A percentile compares a stretch with the other conserved stretches of the same genome.
These are phyloP conservation scores for Ferdinandea cuprea DNA, from an alignment of 2,888 invertebrate genomes.

Conservation along the genomic window DNA sequence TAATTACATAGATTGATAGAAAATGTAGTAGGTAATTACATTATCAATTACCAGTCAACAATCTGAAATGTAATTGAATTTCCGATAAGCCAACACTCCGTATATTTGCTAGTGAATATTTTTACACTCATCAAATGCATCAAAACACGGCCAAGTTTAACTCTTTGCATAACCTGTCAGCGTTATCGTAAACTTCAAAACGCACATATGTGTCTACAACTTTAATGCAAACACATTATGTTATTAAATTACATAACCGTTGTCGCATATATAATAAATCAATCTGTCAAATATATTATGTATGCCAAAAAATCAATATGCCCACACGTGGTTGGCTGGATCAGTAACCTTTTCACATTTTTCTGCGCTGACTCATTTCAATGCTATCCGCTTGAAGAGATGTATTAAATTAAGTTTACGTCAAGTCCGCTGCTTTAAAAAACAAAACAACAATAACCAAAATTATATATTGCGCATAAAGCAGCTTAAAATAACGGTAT, in stretches of 20 bases:
- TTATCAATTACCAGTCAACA: no score
- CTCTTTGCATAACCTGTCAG: no score
- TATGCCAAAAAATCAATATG: conserved; percentile 24
- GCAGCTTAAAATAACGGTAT: conserved; percentile 53
- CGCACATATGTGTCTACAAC: no score
- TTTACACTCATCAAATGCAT: no score
- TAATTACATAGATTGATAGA: no score
- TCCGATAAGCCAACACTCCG: no score
- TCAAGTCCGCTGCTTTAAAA: conserved; percentile 21
- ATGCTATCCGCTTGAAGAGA: conserved; percentile 29
- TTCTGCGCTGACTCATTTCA: conserved; percentile 35
- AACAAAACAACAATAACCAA: conserved; percentile 1
- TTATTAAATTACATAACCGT: not conserved
- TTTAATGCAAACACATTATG: no score
- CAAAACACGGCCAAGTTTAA: no score
- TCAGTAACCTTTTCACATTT: conserved; percentile 16
- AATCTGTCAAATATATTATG: conserved; percentile 4
- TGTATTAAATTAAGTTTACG: conserved; percentile 39
- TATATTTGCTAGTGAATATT: no score
- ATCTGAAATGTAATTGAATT: no score
- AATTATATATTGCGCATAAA: conserved; percentile 42
- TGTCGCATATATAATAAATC: not conserved
- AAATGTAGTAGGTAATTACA: no score
- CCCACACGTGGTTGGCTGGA: conserved; percentile 22
- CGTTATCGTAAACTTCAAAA: no score